A percentile compares a stretch with the other conserved stretches of the same genome.
phyloP scores from a whole-genome alignment of 2,888 invertebrate genomes.

The Polydrusus pterygomalis region DNA sequence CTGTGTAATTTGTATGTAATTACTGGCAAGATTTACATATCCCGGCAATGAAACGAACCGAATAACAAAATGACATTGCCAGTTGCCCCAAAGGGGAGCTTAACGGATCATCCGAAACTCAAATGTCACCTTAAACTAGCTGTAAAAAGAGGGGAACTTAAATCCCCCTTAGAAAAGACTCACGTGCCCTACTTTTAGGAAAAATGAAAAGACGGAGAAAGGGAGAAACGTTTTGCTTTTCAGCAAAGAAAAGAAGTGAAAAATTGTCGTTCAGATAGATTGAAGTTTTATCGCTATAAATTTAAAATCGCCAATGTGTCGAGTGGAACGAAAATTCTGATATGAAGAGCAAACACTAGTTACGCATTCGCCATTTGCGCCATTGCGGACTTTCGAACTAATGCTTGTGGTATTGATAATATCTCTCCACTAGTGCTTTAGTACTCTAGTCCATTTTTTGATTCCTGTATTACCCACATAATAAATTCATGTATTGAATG shows the following conservation, averaged over 20 bases:
- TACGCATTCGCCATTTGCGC: too few relatives aligned
- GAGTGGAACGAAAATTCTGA: too few relatives aligned
- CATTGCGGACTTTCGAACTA: too few relatives aligned
- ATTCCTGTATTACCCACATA: too few relatives aligned
- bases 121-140: slow-evolving; percentile 60
- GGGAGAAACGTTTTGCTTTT: background rate
- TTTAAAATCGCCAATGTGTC: too few relatives aligned
- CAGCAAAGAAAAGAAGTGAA: background rate
- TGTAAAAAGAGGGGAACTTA: slow-evolving; percentile 58
- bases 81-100: slow-evolving; percentile 56
- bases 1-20: slow-evolving; percentile 52
- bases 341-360: too few relatives aligned
- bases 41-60: slow-evolving; percentile 46
- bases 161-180: slow-evolving; percentile 51
- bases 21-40: slow-evolving; percentile 54
- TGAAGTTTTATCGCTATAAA: background rate
- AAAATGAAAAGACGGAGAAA: slow-evolving; percentile 28
- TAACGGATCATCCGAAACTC: slow-evolving; percentile 60
- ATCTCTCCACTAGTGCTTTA: too few relatives aligned
- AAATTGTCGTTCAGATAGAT: background rate
- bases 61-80: slow-evolving; percentile 54
- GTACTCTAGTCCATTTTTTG: too few relatives aligned
- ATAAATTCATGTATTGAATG: too few relatives aligned
- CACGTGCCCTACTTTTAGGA: slow-evolving; percentile 49
- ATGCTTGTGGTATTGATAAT: too few relatives aligned